A percentile compares a stretch with the other conserved stretches of the same genome.
phyloP scores from a whole-genome alignment of 2,797 vertebrate genomes.

The Natrix natrix region DNA sequence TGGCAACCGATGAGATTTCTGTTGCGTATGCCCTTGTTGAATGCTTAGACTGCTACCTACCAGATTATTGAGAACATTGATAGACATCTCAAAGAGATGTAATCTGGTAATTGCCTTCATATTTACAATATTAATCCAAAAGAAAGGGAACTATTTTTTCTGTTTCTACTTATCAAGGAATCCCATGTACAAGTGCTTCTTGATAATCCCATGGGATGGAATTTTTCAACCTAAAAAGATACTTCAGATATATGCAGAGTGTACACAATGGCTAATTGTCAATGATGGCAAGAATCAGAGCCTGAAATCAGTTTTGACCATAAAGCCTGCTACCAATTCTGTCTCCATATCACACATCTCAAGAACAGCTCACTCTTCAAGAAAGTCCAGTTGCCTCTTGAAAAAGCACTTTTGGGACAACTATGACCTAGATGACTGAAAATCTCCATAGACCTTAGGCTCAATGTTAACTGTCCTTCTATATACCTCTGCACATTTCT shows the following conservation, averaged over 20 bases:
- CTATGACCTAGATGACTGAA: no score
- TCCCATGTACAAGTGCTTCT: background rate
- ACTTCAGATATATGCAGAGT: background rate
- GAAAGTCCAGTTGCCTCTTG: no score
- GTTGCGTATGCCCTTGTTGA: background rate
- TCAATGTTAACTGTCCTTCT: background rate
- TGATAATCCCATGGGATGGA: background rate
- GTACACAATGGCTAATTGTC: background rate
- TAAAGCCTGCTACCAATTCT: background rate
- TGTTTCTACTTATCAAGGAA: background rate
- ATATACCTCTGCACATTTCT: background rate
- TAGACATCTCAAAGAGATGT: background rate
- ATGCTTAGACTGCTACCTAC: background rate
- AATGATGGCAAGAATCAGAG: background rate
- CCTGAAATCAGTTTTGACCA: background rate
- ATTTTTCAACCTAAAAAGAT: background rate
- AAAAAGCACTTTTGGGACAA: no score
- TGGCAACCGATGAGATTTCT: background rate
- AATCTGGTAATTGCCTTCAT: background rate
- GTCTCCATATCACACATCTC: background rate
- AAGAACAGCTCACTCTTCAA: background rate
- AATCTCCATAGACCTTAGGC: background rate
- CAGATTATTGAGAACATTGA: background rate
- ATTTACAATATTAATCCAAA: background rate
- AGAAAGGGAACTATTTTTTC: background rate